Evolutionary conservation across 2,888 invertebrate species (phyloP), one percentile per base, ranked within the genome.

Genomic region (Anagyrus pseudococci): DNA sequence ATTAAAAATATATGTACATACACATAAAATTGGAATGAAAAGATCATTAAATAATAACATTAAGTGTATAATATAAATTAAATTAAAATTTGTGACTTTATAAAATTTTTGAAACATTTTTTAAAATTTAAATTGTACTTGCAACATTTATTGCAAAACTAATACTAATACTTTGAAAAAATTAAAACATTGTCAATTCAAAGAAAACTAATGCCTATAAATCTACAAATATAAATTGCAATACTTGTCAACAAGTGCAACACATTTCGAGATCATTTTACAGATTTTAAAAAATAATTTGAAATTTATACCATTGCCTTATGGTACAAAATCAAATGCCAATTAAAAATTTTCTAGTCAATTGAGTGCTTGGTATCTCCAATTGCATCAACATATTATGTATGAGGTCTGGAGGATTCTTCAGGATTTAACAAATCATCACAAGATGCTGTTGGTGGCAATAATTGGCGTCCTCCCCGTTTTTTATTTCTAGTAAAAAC

Each of bases 401-500:
- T 61, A 41, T 17, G 61, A 33, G 61, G 33, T 33, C 20, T 66
- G 46, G 80, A 76, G 20, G 79, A 77, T 61, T 79, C 79, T 52
- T 80, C 79, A n/a, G 78, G 77, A 62, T 79, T 77, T 59, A 80
- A 67, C 48, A 80, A 73, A 70, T 80, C 80, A 56, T 80, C 80
- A 49, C 79, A 80, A 8, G 80, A 80, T 50, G 78, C 78, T 23
- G 80, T 79, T n/a, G 80, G 77, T 20, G 80, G 79, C 57, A 80
- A 66, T 61, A 80, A 71, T 67, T 80, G 80, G 29, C 79, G 74
- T 23, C 78, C 80, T 15, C 77, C 75, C 29, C 76, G 71, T 64
- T 80, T 80, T 73, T 79, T 80, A 67, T 76, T 79, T 60, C 91
- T 87, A 8, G 89, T 88, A 77, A 92, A 92, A 72, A 92, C 89